Base-by-base conservation (phyloP, 1,140 invertebrate species). In the Diprion similis region DNA sequence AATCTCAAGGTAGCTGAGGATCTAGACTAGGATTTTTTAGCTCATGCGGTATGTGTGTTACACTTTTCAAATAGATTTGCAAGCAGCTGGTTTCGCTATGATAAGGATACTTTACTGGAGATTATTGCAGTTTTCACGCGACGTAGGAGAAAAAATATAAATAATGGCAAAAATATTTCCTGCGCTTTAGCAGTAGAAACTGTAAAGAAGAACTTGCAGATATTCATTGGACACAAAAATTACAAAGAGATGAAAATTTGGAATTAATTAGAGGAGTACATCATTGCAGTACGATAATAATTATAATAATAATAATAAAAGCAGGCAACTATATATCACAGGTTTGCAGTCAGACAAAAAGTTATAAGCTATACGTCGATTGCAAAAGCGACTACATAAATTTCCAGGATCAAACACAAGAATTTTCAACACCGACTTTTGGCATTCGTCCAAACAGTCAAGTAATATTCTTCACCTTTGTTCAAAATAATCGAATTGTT, bases 371-470 rank as follows among this genome's bases (percentile, higher is more conserved):
- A 13, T 9, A 59, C n/a, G 51, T 59, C 24, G 24, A 37, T 37
- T 37, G 24, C 24, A 37, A 37, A 37, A 10, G 51, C 51, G 51
- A 59, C 51, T 59, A 59, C n/a, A 15, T 37, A 15, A 15, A 9
- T 59, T 59, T 59, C 11, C 74, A 80, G 81, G 79, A 84, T 79
- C 81, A 82, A 84, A 84, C 81, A 77, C 82, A 84, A 76, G 79
- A 84, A 84, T 65, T 73, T 75, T 74, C 24, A 37, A 37, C 24
- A 37, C 24, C 24, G 24, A 37, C 24, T 37, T 37, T 37, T 37
- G 24, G 24, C 24, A 37, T 37, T 37, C 24, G 24, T 6, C 24
- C 24, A 37, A 37, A 37, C 24, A 37, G 24, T 37, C 24, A 37
- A 37, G 24, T 37, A 37, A 37, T 37, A 1, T 37, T 37, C 24